Evolutionary conservation across 1,140 invertebrate genomes (phyloP), one percentile per base, ranked within the genome.

Genomic region (Eumeta japonica): DNA sequence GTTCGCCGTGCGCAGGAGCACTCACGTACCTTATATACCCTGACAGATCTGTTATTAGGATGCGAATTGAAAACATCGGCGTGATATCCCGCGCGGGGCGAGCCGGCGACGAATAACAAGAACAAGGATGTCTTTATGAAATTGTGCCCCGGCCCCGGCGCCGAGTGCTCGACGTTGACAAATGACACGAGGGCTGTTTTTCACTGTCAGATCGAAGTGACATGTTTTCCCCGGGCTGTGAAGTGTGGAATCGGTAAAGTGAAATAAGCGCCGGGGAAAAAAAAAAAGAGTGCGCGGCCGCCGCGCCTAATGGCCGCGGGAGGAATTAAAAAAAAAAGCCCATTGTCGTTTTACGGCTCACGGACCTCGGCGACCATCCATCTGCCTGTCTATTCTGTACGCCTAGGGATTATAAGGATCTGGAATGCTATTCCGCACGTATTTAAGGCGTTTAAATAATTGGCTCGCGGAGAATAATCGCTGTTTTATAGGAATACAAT

Each of bases 61-160:
- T 54, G 47, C 57, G 46, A 51, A 37, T 53, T 47, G 52, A 50
- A 46, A 46, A 35, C 33, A 39, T 43, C 51, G 44, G 41, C 37
- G 49, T 56, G 54, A 50, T 52, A 56, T 52, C 35, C 41, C 45
- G 43, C 32, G 41, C 41, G 41, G 44, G 46, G 42, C 43, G 37
- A n/a, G n/a, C n/a, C n/a, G n/a, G n/a, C n/a, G n/a, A n/a, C n/a
- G 37, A 45, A 43, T 58, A 58, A 60, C 52, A 58, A 58, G 55
- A 64, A 60, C 56, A 62, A 50, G 50, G 56, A 66, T 57, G 59
- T 70, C 61, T 70, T 63, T 65, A 67, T 66, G 53, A 64, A 66
- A 66, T 67, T 58, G 61, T 67, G 58, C 65, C 66, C 63, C 62
- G 60, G n/a, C 58, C 48, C 54, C 37, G 40, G 46, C 55, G 58